phyloP scores from a whole-genome alignment of 2,113 vertebrate species.

The Hoplias malabaricus region DNA sequence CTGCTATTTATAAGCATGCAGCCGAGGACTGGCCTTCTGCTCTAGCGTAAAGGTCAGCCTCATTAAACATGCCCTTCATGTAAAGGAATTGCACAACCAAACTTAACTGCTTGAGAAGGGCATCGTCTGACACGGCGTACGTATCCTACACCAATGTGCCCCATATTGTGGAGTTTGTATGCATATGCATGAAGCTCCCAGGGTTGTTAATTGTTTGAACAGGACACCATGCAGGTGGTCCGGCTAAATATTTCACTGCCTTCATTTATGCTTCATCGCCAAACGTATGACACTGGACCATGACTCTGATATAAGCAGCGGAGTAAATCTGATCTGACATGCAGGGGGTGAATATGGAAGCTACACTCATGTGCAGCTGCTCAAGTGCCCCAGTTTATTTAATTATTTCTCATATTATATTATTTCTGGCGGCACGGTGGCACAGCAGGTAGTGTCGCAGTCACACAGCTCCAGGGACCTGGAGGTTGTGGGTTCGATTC shows the following conservation, averaged over 20 bases:
- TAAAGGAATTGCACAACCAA: slow-evolving; percentile 17
- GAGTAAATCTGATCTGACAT: no score
- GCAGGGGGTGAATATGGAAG: no score
- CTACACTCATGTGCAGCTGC: no score
- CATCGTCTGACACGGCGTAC: slow-evolving; percentile 11
- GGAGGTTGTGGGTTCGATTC: no score
- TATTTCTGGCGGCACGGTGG: no score
- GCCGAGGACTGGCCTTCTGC: slow-evolving; percentile 35
- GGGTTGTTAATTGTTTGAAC: background rate
- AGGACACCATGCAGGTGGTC: background rate
- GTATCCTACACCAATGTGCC: background rate
- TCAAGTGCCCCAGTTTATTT: no score
- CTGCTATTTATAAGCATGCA: slow-evolving; percentile 27
- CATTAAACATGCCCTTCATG: slow-evolving; percentile 56
- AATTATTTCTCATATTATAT: no score
- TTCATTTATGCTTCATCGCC: no score
- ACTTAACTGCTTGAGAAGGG: slow-evolving; percentile 4
- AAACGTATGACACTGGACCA: no score
- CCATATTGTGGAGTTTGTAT: background rate
- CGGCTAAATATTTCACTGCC: background rate
- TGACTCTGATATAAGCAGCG: no score
- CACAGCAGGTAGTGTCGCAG: no score
- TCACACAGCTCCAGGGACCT: no score
- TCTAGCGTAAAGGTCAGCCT: slow-evolving; percentile 62
- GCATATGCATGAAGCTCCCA: background rate